A percentile compares a stretch with the other conserved stretches of the same genome.
phyloP scores from a whole-genome alignment of 2,888 invertebrate genomes.

The Apotomis turbidana region DNA sequence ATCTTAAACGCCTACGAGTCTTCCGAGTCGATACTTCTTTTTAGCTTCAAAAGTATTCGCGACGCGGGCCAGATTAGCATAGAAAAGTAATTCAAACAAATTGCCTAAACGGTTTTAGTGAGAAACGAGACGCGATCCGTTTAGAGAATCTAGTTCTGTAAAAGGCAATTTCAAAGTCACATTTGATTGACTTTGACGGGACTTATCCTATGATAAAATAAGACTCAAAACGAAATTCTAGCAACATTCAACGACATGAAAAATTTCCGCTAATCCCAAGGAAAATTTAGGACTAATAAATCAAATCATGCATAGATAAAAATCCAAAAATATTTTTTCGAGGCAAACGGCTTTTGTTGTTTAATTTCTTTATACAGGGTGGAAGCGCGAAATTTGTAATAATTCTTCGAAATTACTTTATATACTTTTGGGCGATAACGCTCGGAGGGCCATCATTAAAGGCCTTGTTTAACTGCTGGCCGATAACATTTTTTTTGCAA shows the following conservation, averaged over 20 bases:
- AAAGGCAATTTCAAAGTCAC: constrained; percentile 47
- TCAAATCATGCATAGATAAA: neutral
- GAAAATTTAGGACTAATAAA: neutral
- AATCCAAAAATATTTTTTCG: constrained; percentile 7
- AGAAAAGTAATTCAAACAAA: constrained; percentile 80
- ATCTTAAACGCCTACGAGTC: constrained; percentile 59
- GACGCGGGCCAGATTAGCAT: constrained; percentile 74
- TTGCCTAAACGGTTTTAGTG: constrained; percentile 77
- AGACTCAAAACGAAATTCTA: no score
- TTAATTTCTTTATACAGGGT: constrained; percentile 59
- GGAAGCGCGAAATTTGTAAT: constrained; percentile 56
- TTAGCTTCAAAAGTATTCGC: constrained; percentile 69
- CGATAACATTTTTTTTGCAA: constrained; percentile 69
- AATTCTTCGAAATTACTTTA: constrained; percentile 69
- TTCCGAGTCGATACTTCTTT: constrained; percentile 48
- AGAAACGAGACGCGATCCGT: constrained; percentile 67
- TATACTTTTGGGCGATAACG: constrained; percentile 64
- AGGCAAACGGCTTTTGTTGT: constrained; percentile 57
- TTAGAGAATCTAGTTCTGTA: constrained; percentile 62
- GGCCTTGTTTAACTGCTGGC: constrained; percentile 62
- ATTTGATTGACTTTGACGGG: neutral
- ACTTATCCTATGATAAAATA: neutral
- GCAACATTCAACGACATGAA: no score
- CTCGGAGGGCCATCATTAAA: constrained; percentile 61
- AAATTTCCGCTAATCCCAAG: no score